Evolutionary conservation across 1,140 invertebrate species (phyloP).

Genomic region (Cotesia chilonis): DNA sequence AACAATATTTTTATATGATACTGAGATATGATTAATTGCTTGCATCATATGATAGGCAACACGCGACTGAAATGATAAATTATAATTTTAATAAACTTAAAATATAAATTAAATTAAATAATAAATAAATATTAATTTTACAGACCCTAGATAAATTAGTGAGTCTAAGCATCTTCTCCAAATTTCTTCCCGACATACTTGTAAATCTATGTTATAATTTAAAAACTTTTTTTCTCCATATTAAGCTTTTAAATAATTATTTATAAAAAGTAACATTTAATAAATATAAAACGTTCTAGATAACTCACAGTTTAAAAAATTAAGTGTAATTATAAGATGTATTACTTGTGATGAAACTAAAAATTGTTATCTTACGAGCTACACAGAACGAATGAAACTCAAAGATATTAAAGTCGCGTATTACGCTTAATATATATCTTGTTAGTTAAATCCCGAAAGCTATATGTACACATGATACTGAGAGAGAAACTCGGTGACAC

Average conservation of each 20-base stretch:
- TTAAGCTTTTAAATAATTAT: neutral
- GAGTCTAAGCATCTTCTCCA: slow-evolving; percentile 57
- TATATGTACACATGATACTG: slow-evolving; percentile 19
- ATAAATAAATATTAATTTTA: slow-evolving; percentile 23
- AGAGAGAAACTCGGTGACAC: neutral
- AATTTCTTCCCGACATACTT: slow-evolving; percentile 44
- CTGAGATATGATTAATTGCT: slow-evolving; percentile 14
- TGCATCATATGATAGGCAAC: neutral
- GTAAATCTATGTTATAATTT: neutral
- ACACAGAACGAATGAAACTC: slow-evolving; percentile 14
- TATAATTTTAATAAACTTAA: neutral
- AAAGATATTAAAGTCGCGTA: slow-evolving; percentile 29
- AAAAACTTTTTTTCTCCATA: neutral
- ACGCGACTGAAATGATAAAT: neutral
- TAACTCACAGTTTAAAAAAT: neutral
- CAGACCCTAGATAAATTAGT: slow-evolving; percentile 53
- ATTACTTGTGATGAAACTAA: neutral
- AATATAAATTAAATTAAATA: neutral
- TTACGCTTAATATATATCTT: slow-evolving; percentile 32
- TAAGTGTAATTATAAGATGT: neutral
- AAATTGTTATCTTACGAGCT: neutral
- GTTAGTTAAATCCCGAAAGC: slow-evolving; percentile 24
- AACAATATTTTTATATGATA: no score
- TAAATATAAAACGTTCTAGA: neutral
- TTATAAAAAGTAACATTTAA: no score